Base-by-base conservation (phyloP, 2,888 invertebrate species). In the Xiphydria camelus region DNA sequence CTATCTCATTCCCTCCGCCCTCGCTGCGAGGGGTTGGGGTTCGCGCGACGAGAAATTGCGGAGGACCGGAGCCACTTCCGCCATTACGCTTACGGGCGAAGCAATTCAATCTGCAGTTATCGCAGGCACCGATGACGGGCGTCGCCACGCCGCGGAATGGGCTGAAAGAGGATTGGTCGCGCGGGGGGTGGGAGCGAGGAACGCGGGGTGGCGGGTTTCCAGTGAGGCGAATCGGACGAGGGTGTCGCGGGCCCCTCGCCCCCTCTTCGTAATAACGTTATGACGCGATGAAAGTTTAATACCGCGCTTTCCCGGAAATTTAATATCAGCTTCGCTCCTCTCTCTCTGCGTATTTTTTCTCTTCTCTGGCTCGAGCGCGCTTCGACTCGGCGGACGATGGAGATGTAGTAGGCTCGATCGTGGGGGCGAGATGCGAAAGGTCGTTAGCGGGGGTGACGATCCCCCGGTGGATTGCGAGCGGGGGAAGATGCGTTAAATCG, bases 221-320 rank as follows among this genome's bases (percentile, higher is more conserved):
- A n/a, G n/a, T n/a, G n/a, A n/a, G n/a, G n/a, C n/a, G n/a, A n/a
- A n/a, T n/a, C n/a, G 45, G 47, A 52, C 51, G 49, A 54, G 49
- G 49, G 51, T 54, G 51, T 52, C 51, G 46, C 41, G 23, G 19
- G 9, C 25, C 37, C 14, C 35, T 38, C 20, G 23, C 26, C 23
- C 41, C 46, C 18, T 35, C 38, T 18, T 23, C 19, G 50, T 55
- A 61, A 61, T 61, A 61, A 59, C 59, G 53, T 61, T 57, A 59
- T 53, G 55, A 55, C 55, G 54, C 58, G 57, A 61, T 61, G 59
- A 61, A 61, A 61, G 61, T 59, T 59, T 61, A 59, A 61, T 61
- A 57, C 59, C 49, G 51, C n/a, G n/a, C 52, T 55, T 49, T 44
- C 48, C 53, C 55, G 61, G 57, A 59, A 61, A 61, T 61, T 59